Percentiles rank a stretch among this genome's conserved stretches.
Conservation (phyloP, 2,113 vertebrate species). For the Microtus richardsoni region DNA sequence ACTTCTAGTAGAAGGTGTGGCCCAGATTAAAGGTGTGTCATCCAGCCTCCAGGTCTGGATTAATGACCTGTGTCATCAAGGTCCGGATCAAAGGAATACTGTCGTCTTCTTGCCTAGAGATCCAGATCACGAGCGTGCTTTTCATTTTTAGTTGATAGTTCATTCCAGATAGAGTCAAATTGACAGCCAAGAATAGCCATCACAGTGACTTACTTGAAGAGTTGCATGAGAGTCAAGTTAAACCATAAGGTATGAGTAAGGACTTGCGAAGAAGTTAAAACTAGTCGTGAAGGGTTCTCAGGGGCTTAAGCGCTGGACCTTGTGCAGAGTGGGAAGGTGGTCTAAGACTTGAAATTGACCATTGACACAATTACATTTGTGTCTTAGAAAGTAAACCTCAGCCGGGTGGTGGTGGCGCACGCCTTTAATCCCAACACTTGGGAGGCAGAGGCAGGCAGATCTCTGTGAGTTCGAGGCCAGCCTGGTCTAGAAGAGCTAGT, state of each 20-base stretch:
- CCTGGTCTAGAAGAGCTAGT: no score
- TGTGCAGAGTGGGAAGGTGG: not conserved
- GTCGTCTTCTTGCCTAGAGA: not conserved
- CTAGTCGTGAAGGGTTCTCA: fast-evolving
- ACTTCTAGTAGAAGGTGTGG: not conserved
- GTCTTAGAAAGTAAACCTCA: not conserved
- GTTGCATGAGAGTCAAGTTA: not conserved
- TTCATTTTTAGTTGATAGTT: not conserved
- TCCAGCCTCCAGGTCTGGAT: not conserved
- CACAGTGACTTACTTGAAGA: not conserved
- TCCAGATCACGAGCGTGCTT: not conserved
- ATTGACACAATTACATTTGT: not conserved
- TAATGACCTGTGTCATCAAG: not conserved
- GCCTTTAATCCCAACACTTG: no score
- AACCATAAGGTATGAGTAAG: not conserved
- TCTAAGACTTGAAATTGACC: not conserved
- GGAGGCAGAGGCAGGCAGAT: no score
- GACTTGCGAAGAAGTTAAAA: not conserved
- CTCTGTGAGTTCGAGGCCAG: no score
- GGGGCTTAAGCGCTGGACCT: fast-evolving
- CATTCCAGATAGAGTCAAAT: not conserved
- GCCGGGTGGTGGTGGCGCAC: no score
- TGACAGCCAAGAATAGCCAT: not conserved
- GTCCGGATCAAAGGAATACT: not conserved
- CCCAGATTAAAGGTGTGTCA: not conserved